A percentile compares a stretch with the other conserved stretches of the same genome.
These are phyloP conservation scores for Dolichallabes microphthalmus DNA, from an alignment of 2,113 vertebrate species.

Conservation along the genomic window DNA sequence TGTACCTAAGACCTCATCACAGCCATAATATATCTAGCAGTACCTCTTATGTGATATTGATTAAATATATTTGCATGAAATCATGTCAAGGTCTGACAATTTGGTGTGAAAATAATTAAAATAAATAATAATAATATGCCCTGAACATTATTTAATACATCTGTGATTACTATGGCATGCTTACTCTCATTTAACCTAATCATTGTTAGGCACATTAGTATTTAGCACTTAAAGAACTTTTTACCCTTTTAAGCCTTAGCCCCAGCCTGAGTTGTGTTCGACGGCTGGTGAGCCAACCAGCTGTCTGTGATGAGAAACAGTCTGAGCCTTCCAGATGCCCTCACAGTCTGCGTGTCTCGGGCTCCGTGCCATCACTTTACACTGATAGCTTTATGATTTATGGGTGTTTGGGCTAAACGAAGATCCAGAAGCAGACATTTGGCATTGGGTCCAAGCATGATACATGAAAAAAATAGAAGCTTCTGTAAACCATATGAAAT, in stretches of 20 bases:
- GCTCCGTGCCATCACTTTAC: conserved; percentile 40
- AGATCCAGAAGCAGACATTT: conserved; percentile 41
- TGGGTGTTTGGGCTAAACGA: conserved; percentile 26
- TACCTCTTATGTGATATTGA: too few species aligned
- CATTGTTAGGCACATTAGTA: not conserved
- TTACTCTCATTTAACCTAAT: not conserved
- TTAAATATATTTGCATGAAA: not conserved
- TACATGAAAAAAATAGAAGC: conserved; percentile 18
- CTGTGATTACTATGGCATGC: not conserved
- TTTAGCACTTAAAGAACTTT: conserved; percentile 4
- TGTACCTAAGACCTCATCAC: too few species aligned
- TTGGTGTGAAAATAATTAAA: not conserved
- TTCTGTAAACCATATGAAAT: conserved; percentile 27
- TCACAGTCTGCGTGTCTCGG: conserved; percentile 44
- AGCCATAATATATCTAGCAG: too few species aligned
- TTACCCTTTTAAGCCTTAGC: conserved; percentile 20
- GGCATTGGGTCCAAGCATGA: conserved; percentile 12
- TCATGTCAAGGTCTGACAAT: not conserved
- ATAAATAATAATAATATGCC: too few species aligned
- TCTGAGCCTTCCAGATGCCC: conserved; percentile 42
- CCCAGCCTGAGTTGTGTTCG: conserved; percentile 20
- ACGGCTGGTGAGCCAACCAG: conserved; percentile 43
- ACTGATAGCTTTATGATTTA: conserved; percentile 51
- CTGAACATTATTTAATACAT: not conserved
- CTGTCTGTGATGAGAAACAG: conserved; percentile 43